Base-by-base conservation (phyloP, 2,797 vertebrate genomes). In the Tachyglossus aculeatus region DNA sequence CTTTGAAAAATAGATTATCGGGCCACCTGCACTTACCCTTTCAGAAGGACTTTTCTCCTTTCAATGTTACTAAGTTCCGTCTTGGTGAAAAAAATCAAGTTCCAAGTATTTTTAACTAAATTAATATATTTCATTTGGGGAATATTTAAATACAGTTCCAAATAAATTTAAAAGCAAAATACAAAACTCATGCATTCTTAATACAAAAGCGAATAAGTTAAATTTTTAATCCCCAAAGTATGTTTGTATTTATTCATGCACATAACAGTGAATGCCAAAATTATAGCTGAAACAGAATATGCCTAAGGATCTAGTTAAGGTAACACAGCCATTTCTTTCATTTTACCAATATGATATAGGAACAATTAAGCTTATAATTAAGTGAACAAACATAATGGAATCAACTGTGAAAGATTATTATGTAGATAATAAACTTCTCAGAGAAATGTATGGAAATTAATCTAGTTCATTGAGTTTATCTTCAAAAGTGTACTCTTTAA, bases 241-340 rank as follows among this genome's bases (percentile, higher is more conserved):
- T 27, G 24, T 24, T 29, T 40, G 16, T 4, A 7, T 38, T 72
- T 33, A 36, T 52, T 61, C 62, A 48, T 9, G 5, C 8, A 51
- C 32, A 16, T 37, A 52, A n/a, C 29, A 22, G 62, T 29, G 18
- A 14, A 39, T 11, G 43, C 12, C 48, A 33, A 24, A 40, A 50
- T 44, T 66, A 58, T 24, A 39, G 33, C 47, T 44, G 24, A 48
- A 21, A 37, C 56, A 24, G 57, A 33, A 27, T 68, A 68, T 32
- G 52, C 61, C 68, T 75, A 73, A 51, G 60, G 70, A 63, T 83
- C 59, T 64, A 68, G 77, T 75, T 60, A 71, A 71, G 75, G 52
- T 65, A 50, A 55, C 62, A n/a, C 68, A 77, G 52, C 65, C 60
- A 22, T 21, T 55, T 51, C 45, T 77, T 58, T 53, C 31, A 53